A percentile compares a stretch with the other conserved stretches of the same genome.
Conservation (phyloP, 1,140 invertebrate genomes). For the Penaeus chinensis region DNA sequence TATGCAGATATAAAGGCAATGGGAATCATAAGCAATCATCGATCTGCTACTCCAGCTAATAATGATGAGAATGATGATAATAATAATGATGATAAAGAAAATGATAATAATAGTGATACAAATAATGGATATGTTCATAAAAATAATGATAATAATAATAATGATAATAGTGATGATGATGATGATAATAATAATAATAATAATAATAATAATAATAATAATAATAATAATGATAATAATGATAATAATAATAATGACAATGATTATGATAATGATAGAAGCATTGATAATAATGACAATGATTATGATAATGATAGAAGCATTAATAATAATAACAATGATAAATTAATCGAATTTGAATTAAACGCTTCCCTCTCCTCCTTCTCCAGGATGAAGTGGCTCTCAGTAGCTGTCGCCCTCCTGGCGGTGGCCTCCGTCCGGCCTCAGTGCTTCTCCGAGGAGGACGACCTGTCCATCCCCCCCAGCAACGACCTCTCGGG, state of each 20-base stretch:
- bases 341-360: not conserved
- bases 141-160: too few species aligned
- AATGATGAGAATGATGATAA: not conserved
- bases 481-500: conserved; percentile 32
- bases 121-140: too few species aligned
- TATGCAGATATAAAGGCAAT: not conserved
- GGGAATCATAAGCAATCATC: not conserved
- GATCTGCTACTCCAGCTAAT: not conserved
- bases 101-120: too few species aligned
- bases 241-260: too few species aligned
- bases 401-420: not conserved
- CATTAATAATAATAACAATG: not conserved
- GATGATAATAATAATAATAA: too few species aligned
- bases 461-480: conserved; percentile 23
- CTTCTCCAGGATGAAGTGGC: not conserved
- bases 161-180: too few species aligned
- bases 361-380: too few species aligned
- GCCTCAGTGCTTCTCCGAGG: conserved; percentile 24
- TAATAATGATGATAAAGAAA: too few species aligned
- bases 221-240: conserved; percentile 2
- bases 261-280: too few species aligned
- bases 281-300: not conserved
- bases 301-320: too few species aligned
- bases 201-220: too few species aligned
- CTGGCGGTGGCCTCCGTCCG: not conserved